Evolutionary conservation across 2,888 invertebrate genomes (phyloP).

Genomic region (Dinocampus coccinellae): DNA sequence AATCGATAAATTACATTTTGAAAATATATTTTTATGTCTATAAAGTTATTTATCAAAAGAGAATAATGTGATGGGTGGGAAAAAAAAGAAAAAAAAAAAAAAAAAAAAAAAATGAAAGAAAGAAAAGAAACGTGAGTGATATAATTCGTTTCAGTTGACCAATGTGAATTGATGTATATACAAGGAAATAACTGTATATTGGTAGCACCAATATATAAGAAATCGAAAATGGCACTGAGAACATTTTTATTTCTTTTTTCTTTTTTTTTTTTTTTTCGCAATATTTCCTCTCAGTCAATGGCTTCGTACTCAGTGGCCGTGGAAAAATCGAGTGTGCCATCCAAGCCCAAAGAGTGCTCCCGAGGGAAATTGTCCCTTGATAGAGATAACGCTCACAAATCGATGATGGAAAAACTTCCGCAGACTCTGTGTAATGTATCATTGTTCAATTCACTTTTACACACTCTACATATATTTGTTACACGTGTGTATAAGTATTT

Average conservation of each 20-base stretch:
- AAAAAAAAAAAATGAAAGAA: background rate
- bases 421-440: conserved; percentile 56
- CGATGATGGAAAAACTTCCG: conserved; percentile 63
- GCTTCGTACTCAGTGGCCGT: background rate
- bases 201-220: background rate
- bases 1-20: no score
- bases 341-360: conserved; percentile 50
- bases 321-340: conserved; percentile 50
- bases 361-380: conserved; percentile 46
- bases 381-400: conserved; percentile 34
- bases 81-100: background rate
- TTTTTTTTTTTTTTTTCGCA: no score
- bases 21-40: no score
- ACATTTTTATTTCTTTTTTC: background rate
- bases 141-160: background rate
- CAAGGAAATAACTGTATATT: background rate
- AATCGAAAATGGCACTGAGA: background rate
- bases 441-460: conserved; percentile 32
- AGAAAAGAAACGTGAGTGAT: background rate
- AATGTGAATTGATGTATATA: background rate
- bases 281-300: conserved; percentile 25
- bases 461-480: conserved; percentile 21
- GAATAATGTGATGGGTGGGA: no score
- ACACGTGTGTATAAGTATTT: no score
- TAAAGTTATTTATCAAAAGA: no score